Evolutionary conservation across 1,140 invertebrate genomes (phyloP).

Genomic region (Cheumatopsyche charites): DNA sequence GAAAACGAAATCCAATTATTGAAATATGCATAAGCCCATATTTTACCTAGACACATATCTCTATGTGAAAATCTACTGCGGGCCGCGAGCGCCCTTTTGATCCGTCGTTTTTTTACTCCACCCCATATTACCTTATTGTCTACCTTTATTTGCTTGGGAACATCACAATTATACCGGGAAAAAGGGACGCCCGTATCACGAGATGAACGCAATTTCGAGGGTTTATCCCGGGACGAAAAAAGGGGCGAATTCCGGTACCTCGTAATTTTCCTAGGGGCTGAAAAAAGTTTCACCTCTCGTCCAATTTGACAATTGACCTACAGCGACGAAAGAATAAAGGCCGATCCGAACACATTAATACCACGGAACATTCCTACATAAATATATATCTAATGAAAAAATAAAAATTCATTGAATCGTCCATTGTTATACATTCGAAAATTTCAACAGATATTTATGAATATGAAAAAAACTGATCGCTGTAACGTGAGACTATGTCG

Average conservation of each 20-base stretch:
- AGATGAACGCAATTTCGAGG: constrained; percentile 14
- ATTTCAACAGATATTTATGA: no score
- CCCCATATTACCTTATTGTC: constrained; percentile 3
- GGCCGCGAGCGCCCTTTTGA: neutral
- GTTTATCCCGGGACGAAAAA: constrained; percentile 4
- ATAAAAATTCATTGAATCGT: no score
- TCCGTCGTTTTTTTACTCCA: neutral
- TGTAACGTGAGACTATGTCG: constrained; percentile 14
- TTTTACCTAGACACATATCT: neutral
- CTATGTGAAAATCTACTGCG: neutral
- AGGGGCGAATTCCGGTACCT: neutral
- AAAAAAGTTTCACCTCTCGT: neutral
- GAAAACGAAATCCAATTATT: no score
- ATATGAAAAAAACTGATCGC: neutral
- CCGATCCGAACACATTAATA: no score
- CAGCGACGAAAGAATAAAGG: neutral
- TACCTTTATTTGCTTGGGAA: constrained; percentile 24
- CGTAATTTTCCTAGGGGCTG: neutral
- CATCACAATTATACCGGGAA: constrained; percentile 12
- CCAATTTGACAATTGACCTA: constrained; percentile 5
- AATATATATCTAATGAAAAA: no score
- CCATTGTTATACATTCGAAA: no score
- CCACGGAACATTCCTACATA: no score
- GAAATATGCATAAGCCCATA: neutral
- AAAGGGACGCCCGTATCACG: constrained; percentile 10